Evolutionary conservation across 2,797 vertebrate genomes (phyloP), one percentile per base, ranked within the genome.

Genomic region (Channallabes apus): DNA sequence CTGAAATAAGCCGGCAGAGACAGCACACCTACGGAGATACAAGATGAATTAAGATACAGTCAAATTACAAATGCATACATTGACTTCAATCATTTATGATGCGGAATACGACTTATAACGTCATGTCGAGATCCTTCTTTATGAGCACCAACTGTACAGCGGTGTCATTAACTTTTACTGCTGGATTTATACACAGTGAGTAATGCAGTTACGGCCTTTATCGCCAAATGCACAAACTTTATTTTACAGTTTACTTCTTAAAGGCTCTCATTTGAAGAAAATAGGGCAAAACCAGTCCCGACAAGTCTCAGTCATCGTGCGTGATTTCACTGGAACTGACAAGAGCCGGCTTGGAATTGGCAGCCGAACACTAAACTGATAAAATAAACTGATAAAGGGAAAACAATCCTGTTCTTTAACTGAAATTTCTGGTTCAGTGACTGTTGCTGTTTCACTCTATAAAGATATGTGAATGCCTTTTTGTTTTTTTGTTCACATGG

Each of bases 1-100:
- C 98, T 99, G 93, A 99, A 99, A 93, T 97, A 97, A 0, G 97
- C 96, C 0, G 98, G 98, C 18, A 99, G 96, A 46, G 98, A 99
- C 87, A 99, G 94, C 86, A 98, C 97, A 84, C 98, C 98, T 87
- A 58, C 86, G 86, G 82, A 61, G 82, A 35, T 22, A 46, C 22
- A 24, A 85, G 46, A 80, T 29, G 67, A 4, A 69, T 59, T 51
- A 58, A 6, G 14, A 35, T n/a, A 35, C 69, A 35, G 32, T 5
- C 14, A 41, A 38, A 38, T 84, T 76, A 78, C 67, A 18, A 58
- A 61, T 65, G 18, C 24, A 58, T 27, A 71, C 27, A 58, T 59
- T 72, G 6, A 20, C 41, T 80, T 27, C 15, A 81, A n/a, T 59
- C 18, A 67, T 54, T 38, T 76, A 56, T 14, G 32, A 41, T 32